A percentile compares a stretch with the other conserved stretches of the same genome.
These are phyloP conservation scores for Saccopteryx bilineata DNA, from an alignment of 2,113 vertebrate species.

Conservation along the genomic window DNA sequence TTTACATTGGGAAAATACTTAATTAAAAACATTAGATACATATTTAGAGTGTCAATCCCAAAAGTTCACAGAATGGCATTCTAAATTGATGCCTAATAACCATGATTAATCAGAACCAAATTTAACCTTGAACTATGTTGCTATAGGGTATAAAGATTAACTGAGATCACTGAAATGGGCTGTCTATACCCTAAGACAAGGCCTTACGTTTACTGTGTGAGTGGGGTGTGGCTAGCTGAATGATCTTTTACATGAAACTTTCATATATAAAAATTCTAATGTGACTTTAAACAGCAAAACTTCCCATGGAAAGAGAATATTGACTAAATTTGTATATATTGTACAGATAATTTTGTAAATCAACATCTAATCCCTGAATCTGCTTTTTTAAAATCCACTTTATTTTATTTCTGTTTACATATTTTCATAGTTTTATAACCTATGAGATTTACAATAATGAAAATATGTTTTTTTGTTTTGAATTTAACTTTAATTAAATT, in stretches of 20 bases:
- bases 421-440: slow-evolving; percentile 24
- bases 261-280: neutral
- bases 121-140: neutral
- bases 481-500: too few species aligned
- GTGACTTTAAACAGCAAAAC: neutral
- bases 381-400: neutral
- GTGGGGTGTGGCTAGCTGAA: neutral
- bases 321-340: neutral
- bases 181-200: neutral
- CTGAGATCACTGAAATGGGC: neutral
- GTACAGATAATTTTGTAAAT: neutral
- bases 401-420: neutral
- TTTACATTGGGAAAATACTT: neutral
- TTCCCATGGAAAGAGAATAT: neutral
- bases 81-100: neutral
- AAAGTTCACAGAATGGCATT: neutral
- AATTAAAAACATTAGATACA: neutral
- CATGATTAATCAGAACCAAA: neutral
- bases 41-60: neutral
- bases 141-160: neutral
- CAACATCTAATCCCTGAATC: neutral
- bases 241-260: neutral
- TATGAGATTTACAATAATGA: neutral
- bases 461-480: too few species aligned
- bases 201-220: neutral